Base-by-base conservation (phyloP, 2,113 vertebrate species). In the Colossoma macropomum region DNA sequence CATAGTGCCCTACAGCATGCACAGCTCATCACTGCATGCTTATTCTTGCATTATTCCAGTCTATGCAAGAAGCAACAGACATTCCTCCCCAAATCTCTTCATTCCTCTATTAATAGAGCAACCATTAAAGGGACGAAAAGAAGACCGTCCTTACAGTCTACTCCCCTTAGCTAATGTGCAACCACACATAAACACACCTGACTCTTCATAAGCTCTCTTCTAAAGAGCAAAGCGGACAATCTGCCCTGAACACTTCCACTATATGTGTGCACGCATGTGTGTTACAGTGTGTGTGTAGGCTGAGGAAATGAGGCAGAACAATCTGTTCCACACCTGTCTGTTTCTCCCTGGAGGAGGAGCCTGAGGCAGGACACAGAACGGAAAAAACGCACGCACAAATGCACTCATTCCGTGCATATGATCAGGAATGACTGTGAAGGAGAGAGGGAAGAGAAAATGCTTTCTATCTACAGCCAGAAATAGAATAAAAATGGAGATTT, bases 401-500 rank as follows among this genome's bases (percentile, higher is more conserved):
- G 45, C 28, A 68, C 48, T 1, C 23, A 17, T 2, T 52, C 71
- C 17, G 48, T 28, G 16, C 25, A n/a, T 74, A 28, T 32, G 41
- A 38, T 62, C 65, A 30, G 16, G 34, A 3, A 8, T 38, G 56
- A 54, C 16, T 28, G 6, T 68, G 32, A 71, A 21, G 48, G 41
- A 80, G 75, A 82, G 84, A 28, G 52, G 69, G 41, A 52, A 45
- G 68, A 84, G 65, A 75, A 69, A 84, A 12, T 2, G 77, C 83
- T 12, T 38, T 34, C 23, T 13, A 81, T 76, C 88, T 87, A 87
- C 87, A 89, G 88, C 78, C 83, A 89, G 84, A 28, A 34, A 74
- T 56, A 87, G 82, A 88, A 90, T 84, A 84, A 85, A 75, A 38
- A 73, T 68, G 84, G 68, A 77, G 56, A 86, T 77, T 88, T 63